Evolutionary conservation across 1,140 invertebrate genomes (phyloP), one percentile per base, ranked within the genome.

Genomic region (Formica exsecta): DNA sequence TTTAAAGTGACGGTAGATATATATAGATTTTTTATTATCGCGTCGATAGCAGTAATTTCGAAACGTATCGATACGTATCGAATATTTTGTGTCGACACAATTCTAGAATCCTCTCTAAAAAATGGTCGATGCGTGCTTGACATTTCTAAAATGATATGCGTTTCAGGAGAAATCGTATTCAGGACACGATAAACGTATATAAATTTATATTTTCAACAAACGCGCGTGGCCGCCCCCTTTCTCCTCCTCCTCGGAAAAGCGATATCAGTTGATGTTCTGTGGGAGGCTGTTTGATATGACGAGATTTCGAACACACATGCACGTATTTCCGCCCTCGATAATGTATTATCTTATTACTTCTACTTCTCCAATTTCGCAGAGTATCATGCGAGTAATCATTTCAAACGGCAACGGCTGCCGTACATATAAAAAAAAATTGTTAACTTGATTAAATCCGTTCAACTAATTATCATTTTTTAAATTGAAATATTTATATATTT

Each of bases 191-290:
- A 81, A 81, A 73, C 32, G 68, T 73, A 51, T 29, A 32, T 51
- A 13, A n/a, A 44, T 73, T 61, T 81, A 61, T 59, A 44, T 38
- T 36, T n/a, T 32, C 7, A 81, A 9, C 25, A 44, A 61, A 73
- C 9, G 22, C 25, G 38, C 3, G 32, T 32, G 32, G 1, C 3
- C 32, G 2, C 32, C 32, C 1, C 32, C 51, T 4, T 2, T 8
- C 16, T 19, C 48, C 48, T 36, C 61, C 73, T 38, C 13, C 61
- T 70, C 11, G 38, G 9, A 48, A 48, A 81, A 81, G 38, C 51
- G 54, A 73, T 81, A 81, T 73, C 66, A 81, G 22, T 44, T 59
- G 51, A 81, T 81, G 73, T n/a, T 57, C 7, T 22, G 51, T 73
- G 66, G 54, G 38, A 73, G 54, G 25, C 11, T 44, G 51, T 73